These are phyloP conservation scores for Tachysurus vachellii DNA, from an alignment of 2,113 vertebrate genomes.

Conservation along the genomic window DNA sequence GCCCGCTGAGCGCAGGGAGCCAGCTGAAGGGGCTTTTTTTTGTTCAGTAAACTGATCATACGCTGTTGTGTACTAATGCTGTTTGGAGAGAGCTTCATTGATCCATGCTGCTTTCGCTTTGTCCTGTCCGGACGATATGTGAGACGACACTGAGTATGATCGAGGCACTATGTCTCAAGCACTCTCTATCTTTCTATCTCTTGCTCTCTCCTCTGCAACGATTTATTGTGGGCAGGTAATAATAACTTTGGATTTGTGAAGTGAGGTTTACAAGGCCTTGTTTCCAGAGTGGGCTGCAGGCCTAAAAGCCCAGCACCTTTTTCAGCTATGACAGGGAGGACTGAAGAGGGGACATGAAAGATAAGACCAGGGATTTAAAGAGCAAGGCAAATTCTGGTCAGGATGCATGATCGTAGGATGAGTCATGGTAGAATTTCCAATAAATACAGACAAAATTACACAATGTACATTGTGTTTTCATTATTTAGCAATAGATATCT, in stretches of 20 bases:
- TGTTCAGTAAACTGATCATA: constrained; percentile 85
- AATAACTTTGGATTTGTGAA: constrained; percentile 75
- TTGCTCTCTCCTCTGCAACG: constrained; percentile 61
- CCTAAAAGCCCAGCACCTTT: constrained; percentile 66
- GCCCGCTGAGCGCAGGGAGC: constrained; percentile 63
- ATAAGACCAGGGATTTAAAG: constrained; percentile 22
- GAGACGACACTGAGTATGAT: constrained; percentile 77
- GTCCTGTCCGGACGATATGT: constrained; percentile 80
- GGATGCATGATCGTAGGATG: not conserved
- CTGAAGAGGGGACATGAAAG: constrained; percentile 40
- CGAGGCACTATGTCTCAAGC: constrained; percentile 63
- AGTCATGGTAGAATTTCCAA: not conserved
- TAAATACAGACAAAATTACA: not conserved
- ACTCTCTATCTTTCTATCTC: constrained; percentile 55
- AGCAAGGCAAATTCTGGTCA: not conserved
- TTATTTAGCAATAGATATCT: not conserved
- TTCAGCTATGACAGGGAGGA: constrained; percentile 54
- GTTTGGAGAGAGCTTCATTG: constrained; percentile 79
- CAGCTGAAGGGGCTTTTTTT: constrained; percentile 65
- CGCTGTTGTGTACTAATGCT: constrained; percentile 75
- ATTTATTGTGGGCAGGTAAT: constrained; percentile 82
- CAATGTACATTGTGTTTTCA: not conserved
- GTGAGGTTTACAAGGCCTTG: constrained; percentile 61
- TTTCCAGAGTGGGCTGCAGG: constrained; percentile 64
- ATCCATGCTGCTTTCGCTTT: constrained; percentile 77